Evolutionary conservation across 2,797 vertebrate species (phyloP).

Genomic region (Uromys caudimaculatus): DNA sequence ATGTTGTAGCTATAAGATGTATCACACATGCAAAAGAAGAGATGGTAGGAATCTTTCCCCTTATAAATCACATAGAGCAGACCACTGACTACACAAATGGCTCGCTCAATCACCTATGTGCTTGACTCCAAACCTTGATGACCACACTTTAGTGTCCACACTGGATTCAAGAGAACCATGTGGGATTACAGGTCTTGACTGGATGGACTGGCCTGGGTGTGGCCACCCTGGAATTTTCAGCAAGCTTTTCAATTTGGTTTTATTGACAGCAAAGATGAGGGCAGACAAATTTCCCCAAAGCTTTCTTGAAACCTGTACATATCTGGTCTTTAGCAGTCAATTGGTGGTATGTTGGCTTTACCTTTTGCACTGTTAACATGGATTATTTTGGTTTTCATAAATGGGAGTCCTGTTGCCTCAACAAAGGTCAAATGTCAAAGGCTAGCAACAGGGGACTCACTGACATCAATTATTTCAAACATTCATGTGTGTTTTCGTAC

Average conservation of each 20-base stretch:
- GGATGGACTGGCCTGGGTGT: neutral
- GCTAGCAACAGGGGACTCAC: neutral
- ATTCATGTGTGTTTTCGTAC: neutral
- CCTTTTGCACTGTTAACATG: neutral
- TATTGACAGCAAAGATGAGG: neutral
- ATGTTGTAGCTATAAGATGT: neutral
- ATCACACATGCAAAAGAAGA: too few relatives aligned
- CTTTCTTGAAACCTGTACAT: neutral
- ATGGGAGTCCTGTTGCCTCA: neutral
- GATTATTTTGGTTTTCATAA: neutral
- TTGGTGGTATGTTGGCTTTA: neutral
- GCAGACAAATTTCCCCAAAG: neutral
- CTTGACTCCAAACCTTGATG: neutral
- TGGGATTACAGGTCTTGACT: neutral
- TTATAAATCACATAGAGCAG: neutral
- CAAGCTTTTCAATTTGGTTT: neutral
- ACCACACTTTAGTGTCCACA: neutral
- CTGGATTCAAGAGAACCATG: neutral
- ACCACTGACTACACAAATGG: neutral
- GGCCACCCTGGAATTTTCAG: neutral
- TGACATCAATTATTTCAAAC: neutral
- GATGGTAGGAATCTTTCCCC: neutral
- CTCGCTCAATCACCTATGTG: neutral
- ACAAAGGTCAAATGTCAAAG: neutral
- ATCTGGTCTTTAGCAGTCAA: neutral